Evolutionary conservation across 30 jellyfish, hydroid and myxozoan species (phyloP).

Genomic region (Hydractinia echinata): DNA sequence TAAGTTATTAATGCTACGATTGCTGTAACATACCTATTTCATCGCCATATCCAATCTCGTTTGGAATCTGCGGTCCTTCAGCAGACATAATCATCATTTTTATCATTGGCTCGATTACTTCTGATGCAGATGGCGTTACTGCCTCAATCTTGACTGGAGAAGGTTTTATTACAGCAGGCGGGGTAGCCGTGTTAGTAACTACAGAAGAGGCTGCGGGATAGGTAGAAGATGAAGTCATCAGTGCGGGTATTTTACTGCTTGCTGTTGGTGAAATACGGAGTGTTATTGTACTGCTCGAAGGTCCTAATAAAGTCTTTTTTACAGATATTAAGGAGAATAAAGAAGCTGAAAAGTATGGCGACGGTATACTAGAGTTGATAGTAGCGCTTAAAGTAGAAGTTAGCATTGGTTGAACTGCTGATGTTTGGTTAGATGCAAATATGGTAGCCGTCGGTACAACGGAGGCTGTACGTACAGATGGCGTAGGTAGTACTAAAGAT

Average conservation of each 20-base stretch:
- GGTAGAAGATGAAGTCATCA: background rate
- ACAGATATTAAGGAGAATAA: background rate
- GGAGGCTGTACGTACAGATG: background rate
- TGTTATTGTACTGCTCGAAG: too few species aligned
- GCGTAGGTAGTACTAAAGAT: background rate
- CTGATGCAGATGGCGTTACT: background rate
- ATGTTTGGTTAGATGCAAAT: background rate
- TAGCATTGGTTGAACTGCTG: background rate
- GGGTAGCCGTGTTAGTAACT: background rate
- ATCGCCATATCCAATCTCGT: constrained; percentile 5
- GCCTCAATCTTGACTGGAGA: background rate
- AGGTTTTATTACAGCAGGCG: background rate
- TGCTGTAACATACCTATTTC: background rate
- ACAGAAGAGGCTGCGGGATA: background rate
- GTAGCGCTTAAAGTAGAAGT: background rate
- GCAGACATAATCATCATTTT: constrained; percentile 16
- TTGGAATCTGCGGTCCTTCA: constrained; percentile 7
- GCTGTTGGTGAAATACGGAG: background rate
- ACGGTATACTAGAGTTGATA: background rate
- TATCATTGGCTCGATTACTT: constrained; percentile 1
- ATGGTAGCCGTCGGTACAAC: too few species aligned
- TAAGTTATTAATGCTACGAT: too few species aligned
- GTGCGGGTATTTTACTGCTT: background rate
- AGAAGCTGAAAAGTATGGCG: background rate
- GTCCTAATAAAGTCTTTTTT: background rate